Conservation (phyloP, 2,888 invertebrate genomes). For the Tridacna gigas region DNA sequence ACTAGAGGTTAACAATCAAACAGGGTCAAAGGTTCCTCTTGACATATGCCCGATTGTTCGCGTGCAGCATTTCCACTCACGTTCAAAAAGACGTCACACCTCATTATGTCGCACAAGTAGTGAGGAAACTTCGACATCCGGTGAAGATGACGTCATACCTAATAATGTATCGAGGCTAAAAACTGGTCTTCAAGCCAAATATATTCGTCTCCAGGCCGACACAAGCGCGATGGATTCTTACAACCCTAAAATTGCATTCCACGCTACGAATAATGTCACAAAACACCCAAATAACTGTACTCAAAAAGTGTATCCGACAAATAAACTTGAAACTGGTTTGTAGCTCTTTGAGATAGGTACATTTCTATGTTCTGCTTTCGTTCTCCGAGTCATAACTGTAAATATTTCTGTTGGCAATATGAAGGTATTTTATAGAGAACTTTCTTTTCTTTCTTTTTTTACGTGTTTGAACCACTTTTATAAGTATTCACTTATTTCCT, state of each 20-base stretch:
- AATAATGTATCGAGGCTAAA: conserved; percentile 20
- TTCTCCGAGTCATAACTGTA: neutral
- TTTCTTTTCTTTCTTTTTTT: neutral
- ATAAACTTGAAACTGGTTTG: conserved; percentile 28
- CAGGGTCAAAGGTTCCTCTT: conserved; percentile 54
- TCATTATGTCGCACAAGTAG: conserved; percentile 57
- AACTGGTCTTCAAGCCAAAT: conserved; percentile 45
- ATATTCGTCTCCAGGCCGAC: conserved; percentile 42
- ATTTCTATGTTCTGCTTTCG: neutral
- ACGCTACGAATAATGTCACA: conserved; percentile 20
- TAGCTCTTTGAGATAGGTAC: neutral
- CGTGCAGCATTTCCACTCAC: conserved; percentile 64
- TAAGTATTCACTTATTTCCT: no score
- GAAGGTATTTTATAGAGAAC: neutral
- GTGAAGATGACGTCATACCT: conserved; percentile 31
- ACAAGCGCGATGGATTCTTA: neutral
- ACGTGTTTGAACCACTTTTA: no score
- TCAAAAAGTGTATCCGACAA: conserved; percentile 22
- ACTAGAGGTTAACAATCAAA: conserved; percentile 44
- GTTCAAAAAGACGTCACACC: conserved; percentile 58
- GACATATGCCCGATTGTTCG: conserved; percentile 65
- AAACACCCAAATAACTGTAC: conserved; percentile 22
- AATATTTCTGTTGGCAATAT: neutral
- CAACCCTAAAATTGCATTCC: neutral
- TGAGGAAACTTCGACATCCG: conserved; percentile 45